Percentiles rank a stretch among this genome's conserved stretches.
Conservation (phyloP, 2,888 invertebrate species). For the Mythimna lalbum region DNA sequence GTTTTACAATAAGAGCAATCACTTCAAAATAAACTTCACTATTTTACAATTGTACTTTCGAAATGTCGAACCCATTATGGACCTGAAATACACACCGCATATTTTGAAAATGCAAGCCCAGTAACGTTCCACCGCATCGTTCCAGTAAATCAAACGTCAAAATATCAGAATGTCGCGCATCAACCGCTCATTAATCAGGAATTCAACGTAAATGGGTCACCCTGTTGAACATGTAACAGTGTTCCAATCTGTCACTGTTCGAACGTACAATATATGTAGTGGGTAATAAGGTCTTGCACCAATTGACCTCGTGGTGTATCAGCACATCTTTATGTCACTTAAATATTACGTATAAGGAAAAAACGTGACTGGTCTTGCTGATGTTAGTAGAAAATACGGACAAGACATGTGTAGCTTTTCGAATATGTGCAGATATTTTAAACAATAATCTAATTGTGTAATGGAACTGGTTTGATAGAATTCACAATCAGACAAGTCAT, state of each 20-base stretch:
- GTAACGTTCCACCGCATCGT: conserved; percentile 13
- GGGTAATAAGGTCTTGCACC: conserved; percentile 40
- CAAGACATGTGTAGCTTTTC: conserved; percentile 3
- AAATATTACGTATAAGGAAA: conserved; percentile 46
- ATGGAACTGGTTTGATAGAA: neutral
- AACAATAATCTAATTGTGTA: conserved; percentile 8
- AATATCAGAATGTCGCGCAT: conserved; percentile 33
- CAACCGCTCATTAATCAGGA: conserved; percentile 52
- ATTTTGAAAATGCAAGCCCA: conserved; percentile 5
- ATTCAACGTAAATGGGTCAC: conserved; percentile 45
- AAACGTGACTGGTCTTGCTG: conserved; percentile 41
- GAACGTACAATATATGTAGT: conserved; percentile 19
- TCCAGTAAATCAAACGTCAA: conserved; percentile 40
- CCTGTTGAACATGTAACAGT: conserved; percentile 27
- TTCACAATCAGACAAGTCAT: neutral
- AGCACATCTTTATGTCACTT: conserved; percentile 39
- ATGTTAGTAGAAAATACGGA: conserved; percentile 21
- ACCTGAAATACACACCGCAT: neutral
- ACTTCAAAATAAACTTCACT: neutral
- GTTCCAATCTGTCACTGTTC: conserved; percentile 35
- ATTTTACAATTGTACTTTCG: neutral
- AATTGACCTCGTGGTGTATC: conserved; percentile 54
- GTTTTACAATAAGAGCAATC: neutral
- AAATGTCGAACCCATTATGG: neutral
- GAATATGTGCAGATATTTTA: neutral